These are phyloP conservation scores for Bujurquina vittata DNA, from an alignment of 2,113 vertebrate species.

Conservation along the genomic window DNA sequence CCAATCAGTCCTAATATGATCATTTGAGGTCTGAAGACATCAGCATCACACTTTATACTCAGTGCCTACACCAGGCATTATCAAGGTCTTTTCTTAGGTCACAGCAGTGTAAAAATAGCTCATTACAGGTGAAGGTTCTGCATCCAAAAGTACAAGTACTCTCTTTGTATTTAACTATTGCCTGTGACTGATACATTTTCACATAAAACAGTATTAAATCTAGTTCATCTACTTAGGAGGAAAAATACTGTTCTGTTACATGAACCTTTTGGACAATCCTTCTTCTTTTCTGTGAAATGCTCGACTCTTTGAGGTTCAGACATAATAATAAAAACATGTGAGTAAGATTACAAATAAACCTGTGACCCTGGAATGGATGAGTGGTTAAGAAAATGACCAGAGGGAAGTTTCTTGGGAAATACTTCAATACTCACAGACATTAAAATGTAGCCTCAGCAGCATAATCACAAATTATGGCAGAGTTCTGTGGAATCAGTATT, in stretches of 20 bases:
- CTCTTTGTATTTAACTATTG: neutral
- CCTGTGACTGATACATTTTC: neutral
- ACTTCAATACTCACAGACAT: too few species aligned
- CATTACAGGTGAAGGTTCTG: neutral
- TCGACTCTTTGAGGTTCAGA: neutral
- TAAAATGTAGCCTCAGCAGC: neutral
- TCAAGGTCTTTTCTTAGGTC: neutral
- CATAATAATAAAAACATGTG: neutral
- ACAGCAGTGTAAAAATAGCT: neutral
- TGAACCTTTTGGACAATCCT: neutral
- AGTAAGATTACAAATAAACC: neutral
- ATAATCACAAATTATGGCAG: neutral
- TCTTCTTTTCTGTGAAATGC: rapidly evolving
- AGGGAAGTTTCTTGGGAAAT: neutral
- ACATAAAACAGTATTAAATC: neutral
- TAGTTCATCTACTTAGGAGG: neutral
- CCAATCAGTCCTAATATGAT: neutral
- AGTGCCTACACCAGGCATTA: neutral
- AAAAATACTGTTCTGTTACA: neutral
- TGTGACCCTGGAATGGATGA: neutral
- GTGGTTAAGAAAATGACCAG: neutral
- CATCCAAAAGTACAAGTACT: neutral
- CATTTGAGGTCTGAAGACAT: neutral
- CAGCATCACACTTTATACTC: neutral
- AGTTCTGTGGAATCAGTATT: too few species aligned